Conservation (phyloP, 2,113 vertebrate genomes). For the Toxostoma redivivum region DNA sequence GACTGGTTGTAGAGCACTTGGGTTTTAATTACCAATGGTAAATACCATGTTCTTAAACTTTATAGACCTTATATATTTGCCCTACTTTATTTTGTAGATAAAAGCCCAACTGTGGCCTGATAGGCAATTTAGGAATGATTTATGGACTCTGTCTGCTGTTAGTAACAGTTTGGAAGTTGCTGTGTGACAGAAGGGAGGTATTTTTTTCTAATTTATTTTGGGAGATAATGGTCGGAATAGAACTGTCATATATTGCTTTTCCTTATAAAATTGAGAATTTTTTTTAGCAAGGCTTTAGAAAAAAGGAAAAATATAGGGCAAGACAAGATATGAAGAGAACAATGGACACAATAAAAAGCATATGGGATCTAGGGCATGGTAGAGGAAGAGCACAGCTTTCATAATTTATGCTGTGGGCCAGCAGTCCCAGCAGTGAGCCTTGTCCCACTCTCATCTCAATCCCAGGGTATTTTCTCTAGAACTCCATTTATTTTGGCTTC, state of each 20-base stretch:
- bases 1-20: not conserved
- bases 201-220: constrained; percentile 24
- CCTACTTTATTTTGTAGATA: constrained; percentile 54
- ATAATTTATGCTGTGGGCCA: not conserved
- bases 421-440: not conserved
- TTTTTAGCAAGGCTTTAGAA: not conserved
- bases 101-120: constrained; percentile 34
- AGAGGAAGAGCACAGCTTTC: not conserved
- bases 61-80: constrained; percentile 37
- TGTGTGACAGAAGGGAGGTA: constrained; percentile 23
- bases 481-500: not conserved
- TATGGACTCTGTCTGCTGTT: constrained; percentile 45
- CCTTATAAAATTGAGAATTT: not conserved
- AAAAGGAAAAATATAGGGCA: not conserved
- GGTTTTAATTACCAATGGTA: constrained; percentile 34
- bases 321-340: not conserved
- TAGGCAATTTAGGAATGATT: constrained; percentile 70
- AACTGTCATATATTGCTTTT: constrained; percentile 2
- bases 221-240: not conserved
- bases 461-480: not conserved
- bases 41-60: constrained; percentile 43
- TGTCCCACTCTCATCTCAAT: not conserved
- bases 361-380: not conserved
- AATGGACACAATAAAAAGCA: not conserved
- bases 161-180: constrained; percentile 13